phyloP scores from a whole-genome alignment of 2,113 vertebrate genomes.

The Atractosteus spatula region DNA sequence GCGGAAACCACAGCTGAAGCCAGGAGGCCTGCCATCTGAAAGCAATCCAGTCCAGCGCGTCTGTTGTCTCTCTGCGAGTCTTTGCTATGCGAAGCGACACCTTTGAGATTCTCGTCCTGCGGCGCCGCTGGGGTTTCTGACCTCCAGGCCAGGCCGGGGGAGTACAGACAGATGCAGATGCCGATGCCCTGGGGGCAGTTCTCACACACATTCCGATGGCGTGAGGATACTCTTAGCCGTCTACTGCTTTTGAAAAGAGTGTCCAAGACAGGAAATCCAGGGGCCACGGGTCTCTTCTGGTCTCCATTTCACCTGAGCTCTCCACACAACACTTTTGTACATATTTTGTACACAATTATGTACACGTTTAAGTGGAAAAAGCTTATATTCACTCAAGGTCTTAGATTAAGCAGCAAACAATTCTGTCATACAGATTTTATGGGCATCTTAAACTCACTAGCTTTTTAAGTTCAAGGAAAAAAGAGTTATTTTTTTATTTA shows the following conservation, averaged over 20 bases:
- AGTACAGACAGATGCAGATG: conserved; percentile 1
- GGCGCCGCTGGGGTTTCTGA: not conserved
- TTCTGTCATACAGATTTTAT: too few relatives aligned
- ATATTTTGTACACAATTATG: too few relatives aligned
- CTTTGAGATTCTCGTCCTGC: not conserved
- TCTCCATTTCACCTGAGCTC: not conserved
- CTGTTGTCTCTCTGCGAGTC: not conserved
- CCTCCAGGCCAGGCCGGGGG: not conserved
- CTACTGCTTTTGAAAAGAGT: not conserved
- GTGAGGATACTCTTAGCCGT: not conserved
- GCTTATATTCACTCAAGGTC: too few relatives aligned
- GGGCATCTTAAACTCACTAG: too few relatives aligned
- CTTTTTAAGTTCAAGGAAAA: too few relatives aligned
- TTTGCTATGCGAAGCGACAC: not conserved
- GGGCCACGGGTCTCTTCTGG: conserved; percentile 4
- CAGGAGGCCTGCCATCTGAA: not conserved
- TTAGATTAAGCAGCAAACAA: too few relatives aligned
- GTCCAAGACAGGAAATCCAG: conserved; percentile 3
- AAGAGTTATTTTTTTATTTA: too few relatives aligned
- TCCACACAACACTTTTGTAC: too few relatives aligned
- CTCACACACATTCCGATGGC: not conserved
- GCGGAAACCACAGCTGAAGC: too few relatives aligned
- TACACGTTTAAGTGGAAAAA: too few relatives aligned
- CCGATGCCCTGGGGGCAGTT: conserved; percentile 2
- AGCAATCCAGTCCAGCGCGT: not conserved